Evolutionary conservation across 2,797 vertebrate species (phyloP).

Genomic region (Hoplostethus atlanticus): DNA sequence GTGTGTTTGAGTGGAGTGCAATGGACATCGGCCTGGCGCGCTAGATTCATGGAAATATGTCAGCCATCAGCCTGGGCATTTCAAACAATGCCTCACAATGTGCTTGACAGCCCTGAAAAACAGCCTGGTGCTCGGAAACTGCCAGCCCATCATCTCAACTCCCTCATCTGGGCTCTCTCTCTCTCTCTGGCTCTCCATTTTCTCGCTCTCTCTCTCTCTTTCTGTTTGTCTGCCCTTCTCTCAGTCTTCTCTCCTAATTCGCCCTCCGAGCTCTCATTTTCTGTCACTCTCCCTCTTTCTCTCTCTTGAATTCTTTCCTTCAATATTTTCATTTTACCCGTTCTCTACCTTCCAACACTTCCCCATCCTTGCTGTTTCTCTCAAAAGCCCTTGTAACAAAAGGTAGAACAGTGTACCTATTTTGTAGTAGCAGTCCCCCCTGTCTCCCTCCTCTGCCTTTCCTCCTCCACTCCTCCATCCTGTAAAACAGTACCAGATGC

Average conservation of each 20-base stretch:
- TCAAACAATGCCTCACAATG: slow-evolving; percentile 85
- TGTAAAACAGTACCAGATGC: slow-evolving; percentile 71
- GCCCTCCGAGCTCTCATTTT: slow-evolving; percentile 68
- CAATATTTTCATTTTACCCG: slow-evolving; percentile 36
- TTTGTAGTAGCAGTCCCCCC: slow-evolving; percentile 4
- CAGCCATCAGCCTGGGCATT: slow-evolving; percentile 81
- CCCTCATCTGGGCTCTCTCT: slow-evolving; percentile 78
- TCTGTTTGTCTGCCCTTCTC: slow-evolving; percentile 70
- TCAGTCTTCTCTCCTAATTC: slow-evolving; percentile 71
- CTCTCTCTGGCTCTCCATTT: slow-evolving; percentile 52
- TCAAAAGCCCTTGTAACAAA: slow-evolving; percentile 42
- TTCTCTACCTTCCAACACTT: slow-evolving; percentile 33
- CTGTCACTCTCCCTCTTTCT: slow-evolving; percentile 61
- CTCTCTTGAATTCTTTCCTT: slow-evolving; percentile 37
- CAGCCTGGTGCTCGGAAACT: slow-evolving; percentile 82
- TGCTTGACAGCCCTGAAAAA: slow-evolving; percentile 85
- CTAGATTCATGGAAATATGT: slow-evolving; percentile 84
- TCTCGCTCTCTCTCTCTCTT: slow-evolving; percentile 26
- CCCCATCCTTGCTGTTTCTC: slow-evolving; percentile 19
- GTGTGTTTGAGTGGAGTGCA: slow-evolving; percentile 70
- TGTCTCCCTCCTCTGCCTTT: slow-evolving; percentile 3
- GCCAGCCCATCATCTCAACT: slow-evolving; percentile 83
- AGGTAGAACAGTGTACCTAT: slow-evolving; percentile 3
- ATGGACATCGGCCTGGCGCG: slow-evolving; percentile 77
- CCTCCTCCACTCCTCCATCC: slow-evolving; percentile 35